Evolutionary conservation across 2,113 vertebrate species (phyloP).

Genomic region (Clarias gariepinus): DNA sequence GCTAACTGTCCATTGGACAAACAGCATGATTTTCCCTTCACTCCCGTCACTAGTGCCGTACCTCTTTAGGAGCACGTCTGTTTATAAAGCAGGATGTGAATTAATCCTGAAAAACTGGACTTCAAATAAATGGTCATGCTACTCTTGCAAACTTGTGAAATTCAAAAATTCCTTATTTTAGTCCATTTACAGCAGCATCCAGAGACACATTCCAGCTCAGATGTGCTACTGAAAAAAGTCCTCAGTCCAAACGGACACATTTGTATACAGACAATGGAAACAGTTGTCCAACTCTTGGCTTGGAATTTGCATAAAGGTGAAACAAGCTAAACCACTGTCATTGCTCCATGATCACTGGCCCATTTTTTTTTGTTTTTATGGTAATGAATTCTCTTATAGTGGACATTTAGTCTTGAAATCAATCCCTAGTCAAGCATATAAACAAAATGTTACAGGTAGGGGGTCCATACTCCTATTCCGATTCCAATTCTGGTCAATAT

Average conservation of each 20-base stretch:
- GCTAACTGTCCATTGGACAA: neutral
- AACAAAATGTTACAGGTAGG: neutral
- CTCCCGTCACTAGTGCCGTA: neutral
- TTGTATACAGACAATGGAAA: neutral
- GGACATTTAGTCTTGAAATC: constrained; percentile 3
- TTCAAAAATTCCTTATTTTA: neutral
- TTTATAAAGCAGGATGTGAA: neutral
- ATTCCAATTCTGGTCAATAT: neutral
- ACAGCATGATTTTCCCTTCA: neutral
- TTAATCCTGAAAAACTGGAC: neutral
- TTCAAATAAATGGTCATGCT: neutral
- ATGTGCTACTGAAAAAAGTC: neutral
- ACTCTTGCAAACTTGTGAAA: neutral
- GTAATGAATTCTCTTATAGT: neutral
- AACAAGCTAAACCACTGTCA: neutral
- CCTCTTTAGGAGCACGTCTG: neutral
- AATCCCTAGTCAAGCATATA: neutral
- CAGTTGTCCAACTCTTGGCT: neutral
- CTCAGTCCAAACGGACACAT: neutral
- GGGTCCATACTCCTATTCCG: neutral
- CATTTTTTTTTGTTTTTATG: neutral
- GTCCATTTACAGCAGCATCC: neutral
- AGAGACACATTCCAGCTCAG: neutral
- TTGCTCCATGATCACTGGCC: neutral
- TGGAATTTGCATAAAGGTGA: neutral